phyloP scores from a whole-genome alignment of 2,888 invertebrate species.

The Lottia scabra region DNA sequence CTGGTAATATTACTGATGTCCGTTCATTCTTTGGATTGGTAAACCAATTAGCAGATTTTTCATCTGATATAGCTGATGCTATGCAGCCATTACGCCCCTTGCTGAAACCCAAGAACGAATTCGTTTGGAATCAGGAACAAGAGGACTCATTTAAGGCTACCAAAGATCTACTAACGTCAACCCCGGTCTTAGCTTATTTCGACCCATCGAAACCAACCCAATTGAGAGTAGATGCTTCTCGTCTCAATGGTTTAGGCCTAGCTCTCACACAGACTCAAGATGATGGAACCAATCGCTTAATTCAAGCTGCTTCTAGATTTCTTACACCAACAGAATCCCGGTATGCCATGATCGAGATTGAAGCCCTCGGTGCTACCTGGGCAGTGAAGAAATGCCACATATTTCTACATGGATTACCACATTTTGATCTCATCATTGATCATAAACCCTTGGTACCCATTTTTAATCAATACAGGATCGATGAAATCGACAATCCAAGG shows the following conservation, averaged over 20 bases:
- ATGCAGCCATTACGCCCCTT: neutral
- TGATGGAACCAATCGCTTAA: neutral
- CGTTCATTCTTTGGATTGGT: neutral
- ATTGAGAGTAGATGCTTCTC: neutral
- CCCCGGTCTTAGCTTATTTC: neutral
- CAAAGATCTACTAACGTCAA: neutral
- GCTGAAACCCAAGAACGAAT: neutral
- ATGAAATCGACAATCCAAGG: neutral
- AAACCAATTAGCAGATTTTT: neutral
- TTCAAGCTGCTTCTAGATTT: neutral
- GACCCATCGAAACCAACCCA: neutral
- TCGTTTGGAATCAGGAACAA: neutral
- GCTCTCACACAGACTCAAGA: neutral
- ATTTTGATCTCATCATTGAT: neutral
- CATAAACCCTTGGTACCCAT: neutral
- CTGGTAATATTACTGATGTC: neutral
- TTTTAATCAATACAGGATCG: neutral
- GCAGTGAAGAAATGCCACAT: no score
- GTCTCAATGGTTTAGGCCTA: neutral
- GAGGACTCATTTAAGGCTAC: neutral
- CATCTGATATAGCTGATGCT: neutral
- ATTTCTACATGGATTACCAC: neutral
- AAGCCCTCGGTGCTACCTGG: neutral
- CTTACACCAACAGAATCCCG: neutral
- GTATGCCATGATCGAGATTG: neutral